Evolutionary conservation across 2,797 vertebrate genomes (phyloP).

Genomic region (Helarctos malayanus): DNA sequence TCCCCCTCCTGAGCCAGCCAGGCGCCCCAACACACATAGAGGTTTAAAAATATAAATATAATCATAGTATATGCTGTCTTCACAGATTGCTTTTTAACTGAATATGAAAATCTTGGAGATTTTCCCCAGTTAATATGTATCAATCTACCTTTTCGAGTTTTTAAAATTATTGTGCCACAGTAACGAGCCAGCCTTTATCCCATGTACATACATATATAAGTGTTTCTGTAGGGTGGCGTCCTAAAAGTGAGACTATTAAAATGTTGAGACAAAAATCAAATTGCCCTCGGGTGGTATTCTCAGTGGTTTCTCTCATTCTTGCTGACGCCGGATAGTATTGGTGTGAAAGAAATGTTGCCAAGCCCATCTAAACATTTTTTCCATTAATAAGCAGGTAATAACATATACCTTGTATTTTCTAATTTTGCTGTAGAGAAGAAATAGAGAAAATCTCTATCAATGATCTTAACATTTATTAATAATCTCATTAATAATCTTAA

Average conservation of each 20-base stretch:
- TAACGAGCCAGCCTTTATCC: not conserved
- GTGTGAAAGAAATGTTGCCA: not conserved
- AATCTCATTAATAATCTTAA: not conserved
- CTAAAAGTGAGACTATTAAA: not conserved
- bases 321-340: no score
- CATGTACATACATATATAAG: accelerated
- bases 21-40: no score
- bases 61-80: not conserved
- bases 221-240: not conserved
- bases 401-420: not conserved
- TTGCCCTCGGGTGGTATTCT: not conserved
- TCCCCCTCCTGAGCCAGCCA: not conserved
- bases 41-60: not conserved
- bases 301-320: not conserved
- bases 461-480: not conserved
- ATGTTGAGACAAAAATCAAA: no score
- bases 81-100: not conserved
- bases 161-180: not conserved
- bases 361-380: not conserved
- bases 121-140: not conserved
- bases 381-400: not conserved
- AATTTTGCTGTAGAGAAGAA: not conserved
- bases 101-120: not conserved
- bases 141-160: not conserved
- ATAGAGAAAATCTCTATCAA: not conserved